A percentile compares a stretch with the other conserved stretches of the same genome.
Conservation (phyloP, 2,113 vertebrate species). For the Telmatochromis brachygnathus region DNA sequence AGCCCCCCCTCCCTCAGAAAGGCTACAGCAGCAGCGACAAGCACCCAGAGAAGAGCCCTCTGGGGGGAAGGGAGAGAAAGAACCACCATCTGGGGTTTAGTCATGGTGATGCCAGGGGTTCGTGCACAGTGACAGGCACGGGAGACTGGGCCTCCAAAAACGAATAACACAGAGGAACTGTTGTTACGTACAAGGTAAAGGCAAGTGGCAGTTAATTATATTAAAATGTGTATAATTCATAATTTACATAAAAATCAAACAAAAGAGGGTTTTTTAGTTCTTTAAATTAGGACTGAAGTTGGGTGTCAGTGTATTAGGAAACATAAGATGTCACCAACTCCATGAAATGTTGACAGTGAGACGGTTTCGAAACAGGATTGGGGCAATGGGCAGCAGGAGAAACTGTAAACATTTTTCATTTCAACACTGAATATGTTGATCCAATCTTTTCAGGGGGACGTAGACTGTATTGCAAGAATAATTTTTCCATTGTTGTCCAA, state of each 20-base stretch:
- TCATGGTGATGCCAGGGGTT: conserved; percentile 74
- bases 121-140: conserved; percentile 23
- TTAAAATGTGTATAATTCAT: neutral
- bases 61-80: conserved; percentile 63
- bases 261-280: neutral
- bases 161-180: neutral
- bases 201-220: neutral
- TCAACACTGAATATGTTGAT: neutral
- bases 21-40: conserved; percentile 16
- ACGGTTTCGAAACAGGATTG: neutral
- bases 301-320: neutral
- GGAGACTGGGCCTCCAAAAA: conserved; percentile 14
- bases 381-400: neutral
- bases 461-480: neutral
- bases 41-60: conserved; percentile 62
- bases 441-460: neutral
- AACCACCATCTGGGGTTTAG: conserved; percentile 77
- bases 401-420: neutral
- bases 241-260: neutral
- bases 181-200: neutral
- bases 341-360: neutral
- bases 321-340: neutral
- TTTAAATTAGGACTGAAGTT: neutral
- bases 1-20: conserved; percentile 5
- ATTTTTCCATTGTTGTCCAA: neutral